Conservation (phyloP, 1,140 invertebrate genomes). For the Polypedilum vanderplanki region DNA sequence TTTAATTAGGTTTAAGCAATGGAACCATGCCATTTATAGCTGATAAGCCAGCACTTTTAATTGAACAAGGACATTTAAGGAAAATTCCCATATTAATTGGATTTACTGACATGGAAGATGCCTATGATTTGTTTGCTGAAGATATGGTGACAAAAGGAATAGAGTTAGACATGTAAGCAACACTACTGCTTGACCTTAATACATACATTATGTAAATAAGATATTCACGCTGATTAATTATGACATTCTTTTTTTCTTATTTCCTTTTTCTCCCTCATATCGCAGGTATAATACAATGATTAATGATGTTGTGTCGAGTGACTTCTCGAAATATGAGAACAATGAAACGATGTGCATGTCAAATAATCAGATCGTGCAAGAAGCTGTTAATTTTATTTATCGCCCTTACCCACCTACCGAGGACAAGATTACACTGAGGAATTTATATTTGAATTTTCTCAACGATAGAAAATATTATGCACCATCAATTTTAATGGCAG, state of each 20-base stretch:
- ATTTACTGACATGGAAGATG: conserved; percentile 72
- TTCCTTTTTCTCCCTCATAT: not conserved
- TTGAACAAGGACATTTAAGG: conserved; percentile 52
- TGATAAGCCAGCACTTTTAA: conserved; percentile 53
- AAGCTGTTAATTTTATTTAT: conserved; percentile 68
- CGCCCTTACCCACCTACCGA: conserved; percentile 54
- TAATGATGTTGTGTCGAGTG: conserved; percentile 51
- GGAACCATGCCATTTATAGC: conserved; percentile 57
- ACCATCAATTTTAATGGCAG: conserved; percentile 58
- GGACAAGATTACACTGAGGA: conserved; percentile 51
- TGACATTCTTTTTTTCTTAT: not conserved
- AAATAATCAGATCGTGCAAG: conserved; percentile 61
- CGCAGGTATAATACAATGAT: conserved; percentile 46
- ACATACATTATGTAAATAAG: not conserved
- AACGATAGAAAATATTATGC: conserved; percentile 67
- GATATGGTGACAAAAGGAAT: conserved; percentile 49
- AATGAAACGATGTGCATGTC: conserved; percentile 51
- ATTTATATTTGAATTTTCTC: conserved; percentile 57
- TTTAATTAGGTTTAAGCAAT: conserved; percentile 49
- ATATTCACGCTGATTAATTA: not conserved
- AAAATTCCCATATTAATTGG: conserved; percentile 64
- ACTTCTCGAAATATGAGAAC: conserved; percentile 45
- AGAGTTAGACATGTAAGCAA: conserved; percentile 48
- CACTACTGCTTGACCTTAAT: not conserved
- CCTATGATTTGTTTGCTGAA: conserved; percentile 51